Percentiles rank a stretch among this genome's conserved stretches.
These are phyloP conservation scores for Catonia carolina DNA, from an alignment of 2,888 invertebrate species.

Conservation along the genomic window DNA sequence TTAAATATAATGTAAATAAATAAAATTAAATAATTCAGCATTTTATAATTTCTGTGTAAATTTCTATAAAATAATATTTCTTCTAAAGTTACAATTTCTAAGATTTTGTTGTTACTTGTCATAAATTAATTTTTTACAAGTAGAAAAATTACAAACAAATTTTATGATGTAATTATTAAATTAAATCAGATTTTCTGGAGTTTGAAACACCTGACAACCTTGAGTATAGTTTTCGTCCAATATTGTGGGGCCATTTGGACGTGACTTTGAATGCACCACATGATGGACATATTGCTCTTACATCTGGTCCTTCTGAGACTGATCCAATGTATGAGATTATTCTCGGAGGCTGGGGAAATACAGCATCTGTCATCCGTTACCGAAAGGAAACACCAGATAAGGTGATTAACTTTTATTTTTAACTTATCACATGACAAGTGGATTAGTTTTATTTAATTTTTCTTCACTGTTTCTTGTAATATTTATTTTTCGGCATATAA, in stretches of 20 bases:
- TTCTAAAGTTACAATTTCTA: too few species aligned
- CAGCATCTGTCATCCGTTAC: conserved; percentile 56
- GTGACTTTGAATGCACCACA: conserved; percentile 72
- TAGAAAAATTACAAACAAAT: too few species aligned
- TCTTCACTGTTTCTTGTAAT: too few species aligned
- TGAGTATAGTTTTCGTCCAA: conserved; percentile 74
- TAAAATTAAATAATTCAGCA: too few species aligned
- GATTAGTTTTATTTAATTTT: not conserved
- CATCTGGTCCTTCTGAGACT: conserved; percentile 59
- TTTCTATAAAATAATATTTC: too few species aligned
- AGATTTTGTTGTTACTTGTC: too few species aligned
- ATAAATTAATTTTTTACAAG: too few species aligned
- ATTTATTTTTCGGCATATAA: too few species aligned
- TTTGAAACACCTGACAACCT: conserved; percentile 71
- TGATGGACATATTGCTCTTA: conserved; percentile 80
- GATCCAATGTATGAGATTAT: conserved; percentile 71
- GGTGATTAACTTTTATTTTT: conserved; percentile 41
- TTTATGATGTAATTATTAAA: too few species aligned
- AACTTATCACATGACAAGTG: too few species aligned
- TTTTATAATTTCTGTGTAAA: too few species aligned
- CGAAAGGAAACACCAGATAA: conserved; percentile 57
- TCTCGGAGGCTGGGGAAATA: conserved; percentile 62
- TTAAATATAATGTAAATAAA: too few species aligned
- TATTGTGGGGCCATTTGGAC: conserved; percentile 58
- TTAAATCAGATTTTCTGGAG: conserved; percentile 43